Base-by-base conservation (phyloP, 1,140 invertebrate genomes). In the Drosophila asahinai region DNA sequence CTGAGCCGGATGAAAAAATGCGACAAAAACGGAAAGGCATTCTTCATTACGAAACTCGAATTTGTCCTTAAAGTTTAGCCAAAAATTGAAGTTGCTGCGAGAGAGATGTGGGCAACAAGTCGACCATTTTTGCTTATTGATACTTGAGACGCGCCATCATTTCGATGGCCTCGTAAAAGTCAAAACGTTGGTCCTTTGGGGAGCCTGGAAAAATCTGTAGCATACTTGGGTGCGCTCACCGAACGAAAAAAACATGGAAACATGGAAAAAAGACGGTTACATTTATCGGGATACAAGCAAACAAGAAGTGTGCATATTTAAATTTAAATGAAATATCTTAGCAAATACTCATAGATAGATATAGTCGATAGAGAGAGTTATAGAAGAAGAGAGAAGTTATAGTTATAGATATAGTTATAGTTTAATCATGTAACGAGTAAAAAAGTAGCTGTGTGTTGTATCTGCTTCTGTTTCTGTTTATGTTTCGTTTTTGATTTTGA, bases 211-310 rank as follows among this genome's bases (percentile, higher is more conserved):
- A 80, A 81, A 72, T 68, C 62, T 84, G 83, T 89, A 90, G 86
- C 86, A 80, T 84, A 90, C 86, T 89, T 89, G 70, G 55, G 66
- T 73, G 81, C 60, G 83, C 83, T 55, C 68, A 48, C 38, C 84
- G 59, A 63, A 51, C 52, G 33, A 11, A 33, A 8, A 33, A 9
- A 33, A 54, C 14, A 54, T 47, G 36, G 64, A 66, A 67, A n/a
- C 15, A 42, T n/a, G 15, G 14, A 22, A 74, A 62, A 71, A 40
- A 61, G 60, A 63, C 52, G 64, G 54, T 68, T 49, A 71, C 59
- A 54, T 62, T 43, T 62, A 63, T 67, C 43, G 36, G 66, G 70
- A 55, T 45, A 54, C 27, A 84, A 47, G 63, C 43, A 79, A 47
- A 65, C 17, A 74, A 63, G 48, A 45, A 81, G 73, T 75, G 72